Base-by-base conservation (phyloP, 2,888 invertebrate genomes). In the Athalia circularis region DNA sequence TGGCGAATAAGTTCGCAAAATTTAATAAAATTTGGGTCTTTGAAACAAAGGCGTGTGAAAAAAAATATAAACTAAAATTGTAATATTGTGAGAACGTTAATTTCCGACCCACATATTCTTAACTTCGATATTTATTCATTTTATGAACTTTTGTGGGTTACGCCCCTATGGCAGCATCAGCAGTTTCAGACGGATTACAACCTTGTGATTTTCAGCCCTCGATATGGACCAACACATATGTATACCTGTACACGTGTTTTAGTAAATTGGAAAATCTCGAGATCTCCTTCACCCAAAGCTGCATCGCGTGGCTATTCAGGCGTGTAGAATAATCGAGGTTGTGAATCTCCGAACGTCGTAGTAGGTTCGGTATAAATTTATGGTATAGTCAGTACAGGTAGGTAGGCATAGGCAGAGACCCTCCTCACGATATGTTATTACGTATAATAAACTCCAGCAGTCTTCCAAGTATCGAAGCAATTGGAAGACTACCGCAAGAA, bases 401-500 rank as follows among this genome's bases (percentile, higher is more conserved):
- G 29, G 47, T 72, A 8, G 59, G 0, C 59, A 9, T 47, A n/a
- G 52, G 3, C 4, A 13, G 45, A 54, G 54, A 43, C 43, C 70
- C 45, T 13, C 43, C 50, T 50, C 43, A 5, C 45, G 54, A 70
- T 72, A 57, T 59, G 59, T 59, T 72, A 59, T 72, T 59, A 59
- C 72, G 59, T 47, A n/a, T 59, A 59, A 72, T 59, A 72, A 72
- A 72, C 47, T 59, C 13, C 13, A 59, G 43, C 52, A 11, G 54
- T 13, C 59, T 72, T 72, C 59, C 57, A 3, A 54, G 52, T 68
- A 72, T 59, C 72, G 43, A n/a, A 47, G 57, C 43, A 13, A 57
- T 59, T 59, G 59, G 72, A 47, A 72, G n/a, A 72, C 45, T 47
- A 59, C 72, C 72, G 72, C 59, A 72, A 59, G 45, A 47, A 57